Base-by-base conservation (phyloP, 2,888 invertebrate species). In the Brachypalpus laphriformis region DNA sequence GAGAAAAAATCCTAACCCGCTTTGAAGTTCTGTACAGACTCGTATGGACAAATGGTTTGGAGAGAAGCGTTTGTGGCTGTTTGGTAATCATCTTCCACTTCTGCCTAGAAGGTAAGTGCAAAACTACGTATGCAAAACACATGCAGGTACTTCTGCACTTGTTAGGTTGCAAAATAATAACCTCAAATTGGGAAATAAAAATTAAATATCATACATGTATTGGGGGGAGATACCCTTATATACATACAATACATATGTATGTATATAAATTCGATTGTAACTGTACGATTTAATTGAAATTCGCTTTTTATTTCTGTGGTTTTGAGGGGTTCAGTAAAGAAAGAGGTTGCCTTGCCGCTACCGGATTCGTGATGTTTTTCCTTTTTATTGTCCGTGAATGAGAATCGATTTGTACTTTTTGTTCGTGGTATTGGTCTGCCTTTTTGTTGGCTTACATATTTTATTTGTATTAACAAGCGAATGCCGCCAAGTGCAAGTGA, bases 21-120 rank as follows among this genome's bases (percentile, higher is more conserved):
- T 68, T 70, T 63, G 16, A 18, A 75, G 54, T 40, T 57, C 22
- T 37, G 7, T 22, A 9, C 9, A 34, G 89, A 51, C 66, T 90
- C 90, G 90, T 93, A 97, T 97, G 97, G 97, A 97, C 96, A 96
- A 95, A 97, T 97, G 97, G 97, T 95, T 97, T 93, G 96, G 95
- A 93, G 97, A 97, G 93, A 96, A 96, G 93, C 96, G 96, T 93
- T 93, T 97, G 92, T 97, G 97, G 97, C 95, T 97, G 93, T 96
- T 97, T 93, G 97, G 97, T 92, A 96, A 96, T 94, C 96, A 96
- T 93, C 94, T 97, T 92, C 97, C 97, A 90, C 93, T 97, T 89
- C 92, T 97, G 91, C 96, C 96, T 87, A 94, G 97, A 92, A 95
- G 96, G 97, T 97, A 93, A 92, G 14, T 61, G 14, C 47, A 31